These are phyloP conservation scores for Rhinopomastus cyanomelas DNA, from an alignment of 2,113 vertebrate species.

Conservation along the genomic window DNA sequence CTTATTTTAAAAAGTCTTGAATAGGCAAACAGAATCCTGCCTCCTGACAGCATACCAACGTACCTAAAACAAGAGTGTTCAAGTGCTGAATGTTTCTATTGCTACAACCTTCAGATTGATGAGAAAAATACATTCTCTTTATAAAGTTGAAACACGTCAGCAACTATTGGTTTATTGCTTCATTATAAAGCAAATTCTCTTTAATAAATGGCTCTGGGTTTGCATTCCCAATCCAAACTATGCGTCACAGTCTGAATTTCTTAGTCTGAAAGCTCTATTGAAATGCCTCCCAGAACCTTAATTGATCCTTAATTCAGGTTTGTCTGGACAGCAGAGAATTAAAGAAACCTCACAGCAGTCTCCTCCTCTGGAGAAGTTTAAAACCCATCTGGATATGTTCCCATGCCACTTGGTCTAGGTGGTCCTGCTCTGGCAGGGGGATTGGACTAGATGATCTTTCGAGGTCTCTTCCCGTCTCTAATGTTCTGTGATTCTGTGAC, in stretches of 20 bases:
- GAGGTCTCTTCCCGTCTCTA: no score
- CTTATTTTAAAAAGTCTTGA: neutral
- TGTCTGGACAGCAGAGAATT: conserved; percentile 1
- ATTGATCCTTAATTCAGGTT: neutral
- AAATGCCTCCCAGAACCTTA: conserved; percentile 10
- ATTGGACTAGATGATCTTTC: no score
- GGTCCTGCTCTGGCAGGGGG: no score
- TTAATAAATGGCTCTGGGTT: conserved; percentile 4
- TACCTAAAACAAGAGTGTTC: conserved; percentile 3
- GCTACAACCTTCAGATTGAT: conserved; percentile 6
- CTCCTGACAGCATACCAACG: neutral
- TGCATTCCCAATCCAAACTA: neutral
- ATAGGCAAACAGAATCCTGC: neutral
- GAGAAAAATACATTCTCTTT: neutral
- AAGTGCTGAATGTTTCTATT: neutral
- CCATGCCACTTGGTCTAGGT: no score
- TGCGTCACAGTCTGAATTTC: neutral
- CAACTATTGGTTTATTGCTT: neutral
- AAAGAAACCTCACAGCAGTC: neutral
- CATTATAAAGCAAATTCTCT: neutral
- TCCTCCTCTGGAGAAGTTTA: no score
- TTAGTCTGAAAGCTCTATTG: neutral
- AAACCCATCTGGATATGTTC: no score
- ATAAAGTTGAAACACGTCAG: neutral
- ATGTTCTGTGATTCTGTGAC: no score